phyloP scores from a whole-genome alignment of 2,113 vertebrate genomes.

The Emydura subglobosa region DNA sequence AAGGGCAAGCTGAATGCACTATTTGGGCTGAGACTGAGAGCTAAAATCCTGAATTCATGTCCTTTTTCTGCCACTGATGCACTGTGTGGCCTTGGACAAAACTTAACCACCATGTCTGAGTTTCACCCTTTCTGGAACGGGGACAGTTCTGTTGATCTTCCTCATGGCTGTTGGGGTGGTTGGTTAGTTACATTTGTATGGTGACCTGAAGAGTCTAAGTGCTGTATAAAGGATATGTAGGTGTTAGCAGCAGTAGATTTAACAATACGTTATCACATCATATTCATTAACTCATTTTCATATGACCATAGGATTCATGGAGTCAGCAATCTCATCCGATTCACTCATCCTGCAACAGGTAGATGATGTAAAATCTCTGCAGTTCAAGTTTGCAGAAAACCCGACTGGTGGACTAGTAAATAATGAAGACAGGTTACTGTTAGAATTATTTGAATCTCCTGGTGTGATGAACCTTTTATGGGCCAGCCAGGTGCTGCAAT shows the following conservation, averaged over 20 bases:
- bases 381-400: not conserved
- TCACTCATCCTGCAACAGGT: not conserved
- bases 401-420: not conserved
- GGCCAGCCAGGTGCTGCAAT: not conserved
- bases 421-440: not conserved
- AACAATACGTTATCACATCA: not conserved
- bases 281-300: not conserved
- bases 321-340: not conserved
- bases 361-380: not conserved
- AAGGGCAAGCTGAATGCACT: not conserved
- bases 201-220: not conserved
- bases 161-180: not conserved
- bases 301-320: not conserved
- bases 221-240: not conserved
- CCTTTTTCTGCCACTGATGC: not conserved
- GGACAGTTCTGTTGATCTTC: not conserved
- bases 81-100: accelerated
- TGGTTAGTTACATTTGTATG: not conserved
- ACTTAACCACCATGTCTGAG: not conserved
- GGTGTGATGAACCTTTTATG: not conserved
- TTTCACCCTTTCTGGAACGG: not conserved
- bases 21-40: not conserved
- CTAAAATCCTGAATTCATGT: not conserved
- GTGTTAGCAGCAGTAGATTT: not conserved
- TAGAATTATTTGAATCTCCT: not conserved